phyloP scores from a whole-genome alignment of 2,888 invertebrate species.

The Tenthredo livida region DNA sequence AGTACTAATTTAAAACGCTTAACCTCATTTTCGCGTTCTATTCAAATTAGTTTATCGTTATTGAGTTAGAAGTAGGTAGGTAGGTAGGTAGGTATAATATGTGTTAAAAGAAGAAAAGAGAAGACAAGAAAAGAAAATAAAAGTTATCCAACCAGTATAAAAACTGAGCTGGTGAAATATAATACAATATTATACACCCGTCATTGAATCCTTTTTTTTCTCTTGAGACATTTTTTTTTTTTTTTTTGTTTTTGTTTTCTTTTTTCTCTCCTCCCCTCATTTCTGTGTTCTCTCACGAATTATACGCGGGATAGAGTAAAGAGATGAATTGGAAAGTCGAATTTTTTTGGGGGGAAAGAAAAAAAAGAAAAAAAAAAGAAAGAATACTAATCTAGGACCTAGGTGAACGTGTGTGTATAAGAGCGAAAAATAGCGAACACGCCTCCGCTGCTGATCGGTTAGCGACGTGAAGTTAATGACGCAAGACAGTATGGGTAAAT shows the following conservation, averaged over 20 bases:
- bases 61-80: conserved; percentile 2
- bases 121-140: not conserved
- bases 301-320: not conserved
- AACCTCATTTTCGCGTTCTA: conserved; percentile 19
- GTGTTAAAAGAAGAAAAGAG: too few relatives aligned
- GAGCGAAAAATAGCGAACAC: conserved; percentile 22
- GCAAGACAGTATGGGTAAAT: conserved; percentile 27
- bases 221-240: not conserved
- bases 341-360: not conserved
- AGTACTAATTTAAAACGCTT: conserved; percentile 19
- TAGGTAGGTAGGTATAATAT: not conserved
- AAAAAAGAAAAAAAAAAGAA: not conserved
- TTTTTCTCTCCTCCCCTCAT: not conserved
- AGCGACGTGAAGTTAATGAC: conserved; percentile 36
- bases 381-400: not conserved
- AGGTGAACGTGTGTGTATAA: not conserved
- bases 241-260: not conserved
- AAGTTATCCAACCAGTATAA: not conserved
- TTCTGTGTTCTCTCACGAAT: not conserved
- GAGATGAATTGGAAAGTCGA: not conserved
- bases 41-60: conserved; percentile 41
- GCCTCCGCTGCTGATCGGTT: conserved; percentile 13
- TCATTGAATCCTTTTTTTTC: not conserved
- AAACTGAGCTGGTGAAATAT: not conserved
- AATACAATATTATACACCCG: not conserved